Evolutionary conservation across 2,797 vertebrate species (phyloP).

Genomic region (Liparis tanakae): DNA sequence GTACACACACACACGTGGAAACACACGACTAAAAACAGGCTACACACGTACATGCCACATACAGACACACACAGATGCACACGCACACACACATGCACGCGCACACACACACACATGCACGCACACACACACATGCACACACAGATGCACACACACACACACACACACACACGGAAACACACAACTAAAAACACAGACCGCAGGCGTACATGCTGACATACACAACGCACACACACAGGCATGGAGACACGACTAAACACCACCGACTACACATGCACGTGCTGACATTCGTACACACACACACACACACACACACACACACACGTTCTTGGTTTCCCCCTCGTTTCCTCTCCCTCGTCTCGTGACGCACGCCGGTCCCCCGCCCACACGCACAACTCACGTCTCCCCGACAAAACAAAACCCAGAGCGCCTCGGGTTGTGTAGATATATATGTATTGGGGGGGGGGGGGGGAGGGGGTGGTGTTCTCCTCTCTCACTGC

Average conservation of each 20-base stretch:
- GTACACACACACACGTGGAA: too few species aligned
- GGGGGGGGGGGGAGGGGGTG: too few species aligned
- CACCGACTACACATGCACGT: slow-evolving; percentile 20
- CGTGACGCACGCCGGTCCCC: slow-evolving; percentile 57
- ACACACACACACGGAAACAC: slow-evolving; percentile 19
- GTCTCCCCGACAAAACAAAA: slow-evolving; percentile 42
- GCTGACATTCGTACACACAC: too few species aligned
- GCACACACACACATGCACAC: too few species aligned
- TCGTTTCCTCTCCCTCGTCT: slow-evolving; percentile 66
- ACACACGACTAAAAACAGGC: too few species aligned
- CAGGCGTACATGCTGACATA: too few species aligned
- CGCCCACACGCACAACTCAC: slow-evolving; percentile 50
- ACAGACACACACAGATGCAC: too few species aligned
- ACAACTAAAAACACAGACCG: too few species aligned
- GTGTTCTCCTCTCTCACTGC: background rate
- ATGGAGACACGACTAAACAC: slow-evolving; percentile 10
- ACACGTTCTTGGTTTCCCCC: slow-evolving; percentile 22
- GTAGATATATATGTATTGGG: background rate
- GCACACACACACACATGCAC: too few species aligned
- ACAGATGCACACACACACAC: too few species aligned
- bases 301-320: slow-evolving; percentile 6
- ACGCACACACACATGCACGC: too few species aligned
- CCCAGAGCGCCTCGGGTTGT: slow-evolving; percentile 26
- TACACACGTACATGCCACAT: too few species aligned
- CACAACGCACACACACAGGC: slow-evolving; percentile 35